phyloP scores from a whole-genome alignment of 2,888 invertebrate genomes.

The Cabera pusaria region DNA sequence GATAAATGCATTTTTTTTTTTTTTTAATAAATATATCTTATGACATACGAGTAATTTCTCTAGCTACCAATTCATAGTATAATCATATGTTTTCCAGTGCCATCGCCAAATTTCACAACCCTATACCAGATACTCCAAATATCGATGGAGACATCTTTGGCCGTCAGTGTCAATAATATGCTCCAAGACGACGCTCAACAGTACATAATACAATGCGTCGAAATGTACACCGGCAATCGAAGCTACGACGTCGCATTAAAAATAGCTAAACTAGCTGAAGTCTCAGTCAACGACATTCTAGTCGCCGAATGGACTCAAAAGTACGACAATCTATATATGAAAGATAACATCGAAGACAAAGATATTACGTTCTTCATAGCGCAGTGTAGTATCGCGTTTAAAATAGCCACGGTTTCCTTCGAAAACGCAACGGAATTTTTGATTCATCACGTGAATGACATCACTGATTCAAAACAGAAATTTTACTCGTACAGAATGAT shows the following conservation, averaged over 20 bases:
- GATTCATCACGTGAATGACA: slow-evolving; percentile 77
- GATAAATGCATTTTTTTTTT: no score
- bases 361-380: slow-evolving; percentile 79
- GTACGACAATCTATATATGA: slow-evolving; percentile 60
- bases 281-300: slow-evolving; percentile 78
- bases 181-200: slow-evolving; percentile 61
- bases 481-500: slow-evolving; percentile 79
- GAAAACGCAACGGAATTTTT: slow-evolving; percentile 86
- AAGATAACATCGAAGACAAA: slow-evolving; percentile 61
- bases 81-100: slow-evolving; percentile 69
- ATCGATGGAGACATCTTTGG: slow-evolving; percentile 80
- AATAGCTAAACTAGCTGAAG: slow-evolving; percentile 77
- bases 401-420: slow-evolving; percentile 83
- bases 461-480: slow-evolving; percentile 67
- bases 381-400: slow-evolving; percentile 85
- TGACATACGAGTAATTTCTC: no score
- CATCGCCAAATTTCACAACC: slow-evolving; percentile 65
- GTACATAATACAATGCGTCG: slow-evolving; percentile 80
- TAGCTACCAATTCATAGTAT: no score
- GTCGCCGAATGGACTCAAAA: slow-evolving; percentile 81
- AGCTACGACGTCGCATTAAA: slow-evolving; percentile 83
- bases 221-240: slow-evolving; percentile 71
- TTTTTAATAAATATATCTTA: no score
- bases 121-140: slow-evolving; percentile 80
- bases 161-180: slow-evolving; percentile 78